A percentile compares a stretch with the other conserved stretches of the same genome.
phyloP scores from a whole-genome alignment of 2,797 vertebrate species.

The Crocodylus rhombifer region DNA sequence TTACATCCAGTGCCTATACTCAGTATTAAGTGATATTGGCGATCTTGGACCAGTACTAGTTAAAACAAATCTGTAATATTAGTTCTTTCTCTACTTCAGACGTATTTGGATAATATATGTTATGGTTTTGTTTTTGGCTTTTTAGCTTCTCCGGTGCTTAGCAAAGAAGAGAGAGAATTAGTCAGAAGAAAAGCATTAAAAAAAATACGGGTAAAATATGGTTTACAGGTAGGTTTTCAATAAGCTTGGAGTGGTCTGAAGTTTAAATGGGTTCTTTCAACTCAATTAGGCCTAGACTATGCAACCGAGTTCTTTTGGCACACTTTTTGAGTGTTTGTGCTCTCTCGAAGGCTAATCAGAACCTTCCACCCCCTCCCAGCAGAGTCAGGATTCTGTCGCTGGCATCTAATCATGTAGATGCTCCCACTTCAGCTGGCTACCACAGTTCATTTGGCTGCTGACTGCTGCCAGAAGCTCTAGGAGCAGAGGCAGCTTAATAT shows the following conservation, averaged over 20 bases:
- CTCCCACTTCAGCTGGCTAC: no score
- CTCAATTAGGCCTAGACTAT: no score
- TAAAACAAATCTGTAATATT: neutral
- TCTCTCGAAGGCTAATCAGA: no score
- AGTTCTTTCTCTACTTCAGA: neutral
- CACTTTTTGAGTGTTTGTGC: no score
- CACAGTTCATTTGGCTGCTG: no score
- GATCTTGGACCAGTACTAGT: neutral
- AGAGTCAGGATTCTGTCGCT: no score
- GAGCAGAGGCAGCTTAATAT: no score
- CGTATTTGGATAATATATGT: no score
- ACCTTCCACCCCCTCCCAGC: no score
- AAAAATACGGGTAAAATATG: constrained; percentile 97
- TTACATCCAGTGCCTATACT: neutral
- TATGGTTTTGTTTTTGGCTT: neutral
- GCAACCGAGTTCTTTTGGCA: no score
- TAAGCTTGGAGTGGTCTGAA: neutral
- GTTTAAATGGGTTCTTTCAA: neutral
- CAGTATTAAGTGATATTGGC: neutral
- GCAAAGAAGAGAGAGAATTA: constrained; percentile 94
- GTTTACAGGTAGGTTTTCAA: constrained; percentile 90
- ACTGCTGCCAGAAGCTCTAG: no score
- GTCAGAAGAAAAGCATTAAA: constrained; percentile 94
- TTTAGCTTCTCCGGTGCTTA: constrained; percentile 83
- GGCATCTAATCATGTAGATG: no score